Base-by-base conservation (phyloP, 2,113 vertebrate species). In the Papio anubis region DNA sequence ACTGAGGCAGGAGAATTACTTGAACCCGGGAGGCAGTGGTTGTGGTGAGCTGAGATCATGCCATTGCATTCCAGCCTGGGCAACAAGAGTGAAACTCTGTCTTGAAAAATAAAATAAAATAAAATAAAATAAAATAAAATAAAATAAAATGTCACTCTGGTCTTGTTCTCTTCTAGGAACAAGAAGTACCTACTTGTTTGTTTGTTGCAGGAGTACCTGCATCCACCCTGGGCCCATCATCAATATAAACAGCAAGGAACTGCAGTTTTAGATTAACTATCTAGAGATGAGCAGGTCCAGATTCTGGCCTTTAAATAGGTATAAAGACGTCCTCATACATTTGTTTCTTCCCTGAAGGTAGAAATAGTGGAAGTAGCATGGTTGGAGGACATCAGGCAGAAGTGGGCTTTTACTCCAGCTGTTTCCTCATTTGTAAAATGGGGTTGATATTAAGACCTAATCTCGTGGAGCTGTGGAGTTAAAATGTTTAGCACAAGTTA, bases 131-230 rank as follows among this genome's bases (percentile, higher is more conserved):
- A 50, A 48, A 61, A 27, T 61, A 45, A 59, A 61, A 61, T 27
- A 50, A 48, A 48, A 48, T 25, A 61, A 25, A 61, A 27, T 61
- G 23, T 27, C 59, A 27, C 23, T 61, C 23, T 21, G 32, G 50
- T 40, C 18, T 81, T 61, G 32, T 11, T n/a, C 30, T 25, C 18
- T 27, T 27, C 38, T 80, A 35, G 83, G 10, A 66, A 57, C 14
- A 16, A 50, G 48, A 50, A 50, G 48, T 50, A 50, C 12, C 48
- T 50, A 50, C 48, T 50, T 50, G 3, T 50, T 50, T 13, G 17
- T 25, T 18, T 40, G 50, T 30, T 21, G 18, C 45, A 0, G 6
- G 40, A 3, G 32, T 1, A 21, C 66, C 2, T 2, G 27, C 10
- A 14, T 14, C 57, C 35, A 20, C 21, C 18, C 30, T 32, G 52